Percentiles rank a stretch among this genome's conserved stretches.
These are phyloP conservation scores for Recurvirostra avosetta DNA, from an alignment of 2,113 vertebrate genomes.

Conservation along the genomic window DNA sequence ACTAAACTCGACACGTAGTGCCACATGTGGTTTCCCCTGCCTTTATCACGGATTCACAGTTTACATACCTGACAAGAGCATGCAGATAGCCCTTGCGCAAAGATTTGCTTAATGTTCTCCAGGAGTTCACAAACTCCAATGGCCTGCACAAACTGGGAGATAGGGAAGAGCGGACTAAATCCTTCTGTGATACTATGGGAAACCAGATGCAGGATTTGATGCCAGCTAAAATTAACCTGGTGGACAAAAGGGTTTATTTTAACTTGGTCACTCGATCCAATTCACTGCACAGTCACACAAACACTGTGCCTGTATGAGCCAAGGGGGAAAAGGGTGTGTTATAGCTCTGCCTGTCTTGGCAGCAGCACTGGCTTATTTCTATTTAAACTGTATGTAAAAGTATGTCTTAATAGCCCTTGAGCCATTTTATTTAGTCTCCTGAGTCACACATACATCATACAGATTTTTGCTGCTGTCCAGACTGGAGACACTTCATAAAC, in stretches of 20 bases:
- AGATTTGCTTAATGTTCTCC: not conserved
- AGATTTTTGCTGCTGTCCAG: conserved; percentile 46
- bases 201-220: conserved; percentile 13
- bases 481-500: conserved; percentile 43
- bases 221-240: conserved; percentile 4
- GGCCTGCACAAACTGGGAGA: not conserved
- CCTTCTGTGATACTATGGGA: not conserved
- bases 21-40: not conserved
- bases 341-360: conserved; percentile 34
- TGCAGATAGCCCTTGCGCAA: not conserved
- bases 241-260: conserved; percentile 55
- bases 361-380: conserved; percentile 49
- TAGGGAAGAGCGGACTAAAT: not conserved
- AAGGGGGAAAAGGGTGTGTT: conserved; percentile 52
- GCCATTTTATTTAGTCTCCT: conserved; percentile 53
- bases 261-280: conserved; percentile 32
- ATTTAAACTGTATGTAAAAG: conserved; percentile 47
- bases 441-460: conserved; percentile 40
- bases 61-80: not conserved
- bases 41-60: not conserved
- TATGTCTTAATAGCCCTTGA: conserved; percentile 19
- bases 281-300: conserved; percentile 36
- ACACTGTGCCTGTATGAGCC: conserved; percentile 2
- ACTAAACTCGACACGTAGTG: fast-evolving
- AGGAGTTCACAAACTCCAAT: not conserved